These are phyloP conservation scores for Phyllotreta cruciferae DNA, from an alignment of 2,888 invertebrate genomes.

Conservation along the genomic window DNA sequence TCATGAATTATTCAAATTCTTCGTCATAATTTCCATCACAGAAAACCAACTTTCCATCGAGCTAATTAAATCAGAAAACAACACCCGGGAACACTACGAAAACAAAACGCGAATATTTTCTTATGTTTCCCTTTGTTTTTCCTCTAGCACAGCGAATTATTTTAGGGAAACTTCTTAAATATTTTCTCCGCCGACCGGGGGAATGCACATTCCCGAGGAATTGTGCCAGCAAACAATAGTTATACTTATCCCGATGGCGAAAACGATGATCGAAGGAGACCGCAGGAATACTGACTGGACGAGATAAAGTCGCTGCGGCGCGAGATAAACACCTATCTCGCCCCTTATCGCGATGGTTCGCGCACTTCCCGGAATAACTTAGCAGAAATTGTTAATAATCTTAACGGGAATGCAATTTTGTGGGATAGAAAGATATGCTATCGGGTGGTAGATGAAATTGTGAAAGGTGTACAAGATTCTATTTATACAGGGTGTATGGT, in stretches of 20 bases:
- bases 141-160: slow-evolving; percentile 4
- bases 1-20: slow-evolving; percentile 13
- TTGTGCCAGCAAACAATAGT: slow-evolving; percentile 8
- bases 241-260: slow-evolving; percentile 6
- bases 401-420: slow-evolving; percentile 13
- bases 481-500: background rate
- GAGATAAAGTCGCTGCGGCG: slow-evolving; percentile 12
- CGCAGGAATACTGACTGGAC: slow-evolving; percentile 4
- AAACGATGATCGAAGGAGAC: slow-evolving; percentile 20
- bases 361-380: slow-evolving; percentile 3
- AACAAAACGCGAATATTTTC: slow-evolving; percentile 7
- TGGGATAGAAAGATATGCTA: slow-evolving; percentile 1
- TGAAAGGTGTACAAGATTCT: background rate
- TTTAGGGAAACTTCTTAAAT: background rate
- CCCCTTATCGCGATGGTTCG: slow-evolving; percentile 8
- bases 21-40: slow-evolving; percentile 5
- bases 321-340: slow-evolving; percentile 18
- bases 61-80: slow-evolving; percentile 9
- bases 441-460: background rate
- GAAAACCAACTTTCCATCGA: slow-evolving; percentile 4
- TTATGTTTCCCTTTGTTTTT: slow-evolving; percentile 11
- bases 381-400: slow-evolving; percentile 8
- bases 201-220: background rate
- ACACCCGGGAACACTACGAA: background rate
- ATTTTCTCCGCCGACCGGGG: background rate